Conservation (phyloP, 2,797 vertebrate species). For the Enteromius argenteus region DNA sequence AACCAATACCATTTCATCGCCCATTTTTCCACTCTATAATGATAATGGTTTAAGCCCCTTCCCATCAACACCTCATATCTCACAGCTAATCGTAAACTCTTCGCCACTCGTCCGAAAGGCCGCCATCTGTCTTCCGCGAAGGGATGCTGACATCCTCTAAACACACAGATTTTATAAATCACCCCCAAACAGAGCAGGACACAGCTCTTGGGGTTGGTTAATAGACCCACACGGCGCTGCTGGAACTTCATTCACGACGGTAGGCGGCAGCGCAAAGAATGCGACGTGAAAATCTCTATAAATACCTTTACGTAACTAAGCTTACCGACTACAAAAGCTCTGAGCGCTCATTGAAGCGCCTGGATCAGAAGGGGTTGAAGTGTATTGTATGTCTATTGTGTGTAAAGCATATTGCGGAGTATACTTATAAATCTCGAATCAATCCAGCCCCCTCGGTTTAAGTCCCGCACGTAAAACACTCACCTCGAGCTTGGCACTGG, state of each 20-base stretch:
- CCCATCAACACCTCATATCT: slow-evolving; percentile 61
- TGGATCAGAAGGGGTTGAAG: slow-evolving; percentile 9
- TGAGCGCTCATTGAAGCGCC: not conserved
- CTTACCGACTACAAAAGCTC: slow-evolving; percentile 29
- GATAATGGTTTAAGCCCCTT: slow-evolving; percentile 56
- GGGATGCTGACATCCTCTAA: slow-evolving; percentile 50
- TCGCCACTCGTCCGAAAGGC: slow-evolving; percentile 49
- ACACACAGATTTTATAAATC: slow-evolving; percentile 59
- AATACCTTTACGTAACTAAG: slow-evolving; percentile 33
- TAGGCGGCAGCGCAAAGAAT: not conserved
- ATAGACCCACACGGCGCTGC: not conserved
- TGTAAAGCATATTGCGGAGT: slow-evolving; percentile 7
- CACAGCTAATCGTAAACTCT: slow-evolving; percentile 56
- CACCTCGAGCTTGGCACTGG: slow-evolving; percentile 88
- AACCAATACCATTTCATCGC: slow-evolving; percentile 61
- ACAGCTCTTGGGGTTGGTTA: slow-evolving; percentile 32
- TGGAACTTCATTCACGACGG: not conserved
- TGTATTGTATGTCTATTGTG: slow-evolving; percentile 24
- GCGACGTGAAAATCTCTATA: not conserved
- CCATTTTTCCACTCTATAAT: slow-evolving; percentile 57
- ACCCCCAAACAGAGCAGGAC: slow-evolving; percentile 39
- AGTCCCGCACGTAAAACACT: slow-evolving; percentile 59
- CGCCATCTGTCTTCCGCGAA: slow-evolving; percentile 53
- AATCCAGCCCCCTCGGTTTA: slow-evolving; percentile 8
- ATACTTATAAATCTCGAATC: slow-evolving; percentile 15